Evolutionary conservation across 30 jellyfish, hydroid and myxozoan genomes (phyloP), one percentile per base, ranked within the genome.

Genomic region (Cassiopea xamachana): DNA sequence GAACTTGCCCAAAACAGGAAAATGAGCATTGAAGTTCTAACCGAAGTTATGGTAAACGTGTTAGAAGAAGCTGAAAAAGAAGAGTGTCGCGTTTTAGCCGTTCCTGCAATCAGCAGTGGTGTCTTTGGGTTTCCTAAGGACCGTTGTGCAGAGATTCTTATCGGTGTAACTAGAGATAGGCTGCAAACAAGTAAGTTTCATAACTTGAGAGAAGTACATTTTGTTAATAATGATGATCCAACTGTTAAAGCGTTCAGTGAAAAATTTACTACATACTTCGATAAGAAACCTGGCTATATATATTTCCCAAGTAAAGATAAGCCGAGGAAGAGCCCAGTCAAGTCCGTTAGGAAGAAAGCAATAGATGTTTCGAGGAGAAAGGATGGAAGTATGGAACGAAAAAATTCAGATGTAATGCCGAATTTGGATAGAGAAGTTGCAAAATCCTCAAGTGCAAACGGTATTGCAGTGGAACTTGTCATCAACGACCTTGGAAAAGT

Each of bases 81-180:
- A 27, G 93, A 75, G n/a, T 75, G 85, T 15, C 50, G 81, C 15
- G 48, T 71, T 39, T 68, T 86, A n/a, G 93, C 93, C 5, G 93
- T 86, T 12, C 93, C 93, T 17, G 93, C 93, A 12, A 86, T 86
- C 13, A 86, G 93, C 60, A 86, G 93, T 46, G 93, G 93, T 60
- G 60, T 86, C 14, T 86, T 49, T 75, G 92, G 92, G 2, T 84
- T 84, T 46, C 92, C 92, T 7, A 84, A 84, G 69, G 93, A 86
- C 27, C 87, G 74, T 15, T 86, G 93, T 60, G 93, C 93, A 16
- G 27, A 74, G 76, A 73, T 86, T 67, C 82, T 86, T 39, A 62
- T 74, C n/a, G 51, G 60, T 2, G 39, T 72, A 12, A 75, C 93
- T 48, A 4, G 9, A 16, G 44, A 55, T 10, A 17, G 2, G 43